Base-by-base conservation (phyloP, 2,888 invertebrate genomes). In the Stenoptilia bipunctidactyla region DNA sequence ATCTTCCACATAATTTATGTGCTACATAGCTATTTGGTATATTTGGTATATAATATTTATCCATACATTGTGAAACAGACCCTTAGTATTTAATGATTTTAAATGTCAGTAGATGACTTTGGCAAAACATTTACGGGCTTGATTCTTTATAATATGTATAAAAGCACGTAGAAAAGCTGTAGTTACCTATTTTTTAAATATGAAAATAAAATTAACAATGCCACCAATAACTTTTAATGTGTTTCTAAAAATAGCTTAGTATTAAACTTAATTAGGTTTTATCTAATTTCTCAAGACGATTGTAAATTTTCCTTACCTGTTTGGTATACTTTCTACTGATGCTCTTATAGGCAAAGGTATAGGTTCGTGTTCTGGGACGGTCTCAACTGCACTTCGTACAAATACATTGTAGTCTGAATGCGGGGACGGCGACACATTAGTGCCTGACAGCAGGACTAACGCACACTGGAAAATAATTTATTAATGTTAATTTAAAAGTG, bases 241-340 rank as follows among this genome's bases (percentile, higher is more conserved):
- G n/a, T n/a, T n/a, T n/a, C n/a, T n/a, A n/a, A n/a, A n/a, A 25
- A 25, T 8, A 25, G 9, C 6, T 25, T 5, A 25, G 27, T 5
- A 8, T 25, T 8, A 25, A 25, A 9, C 9, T 25, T 25, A 15
- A 15, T 12, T 34, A 15, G 27, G 12, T 12, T 36, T 27, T 30
- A 39, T 12, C 27, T 35, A 20, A 25, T 25, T 25, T 25, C 9
- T 25, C 27, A 25, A 25, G 27, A 37, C 40, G n/a, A n/a, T n/a
- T n/a, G n/a, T n/a, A n/a, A n/a, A n/a, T 37, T 33, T 34, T 34
- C 3, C 15, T 58, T 65, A 84, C 85, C 75, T 77, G 39, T 77
- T 61, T 6, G 91, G 91, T 42, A 90, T 73, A 55, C 87, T 90
- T 70, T 94, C 93, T 1, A 94, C 92, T 1, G 94, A 92, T 37